phyloP scores from a whole-genome alignment of 2,797 vertebrate genomes.

The Pyrocephalus nanus region DNA sequence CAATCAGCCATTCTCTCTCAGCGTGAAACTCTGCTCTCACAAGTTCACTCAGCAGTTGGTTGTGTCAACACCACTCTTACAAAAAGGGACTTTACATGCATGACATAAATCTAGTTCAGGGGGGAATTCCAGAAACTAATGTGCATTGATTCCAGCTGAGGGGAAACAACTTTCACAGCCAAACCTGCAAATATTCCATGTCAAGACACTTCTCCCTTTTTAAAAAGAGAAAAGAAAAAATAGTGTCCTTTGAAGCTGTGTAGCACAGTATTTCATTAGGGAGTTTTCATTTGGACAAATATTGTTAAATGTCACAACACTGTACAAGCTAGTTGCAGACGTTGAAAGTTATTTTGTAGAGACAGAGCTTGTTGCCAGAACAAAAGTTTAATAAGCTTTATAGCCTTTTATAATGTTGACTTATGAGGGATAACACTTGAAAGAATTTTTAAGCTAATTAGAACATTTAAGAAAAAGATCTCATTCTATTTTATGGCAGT shows the following conservation, averaged over 20 bases:
- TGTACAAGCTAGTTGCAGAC: not conserved
- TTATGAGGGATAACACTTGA: not conserved
- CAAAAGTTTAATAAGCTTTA: not conserved
- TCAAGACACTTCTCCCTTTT: not conserved
- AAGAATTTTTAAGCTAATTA: not conserved
- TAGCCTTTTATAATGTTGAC: not conserved
- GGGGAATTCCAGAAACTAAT: constrained; percentile 21
- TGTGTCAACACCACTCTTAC: constrained; percentile 73
- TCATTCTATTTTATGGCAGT: not conserved
- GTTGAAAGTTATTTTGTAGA: not conserved
- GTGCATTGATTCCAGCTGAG: constrained; percentile 31
- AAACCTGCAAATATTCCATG: not conserved
- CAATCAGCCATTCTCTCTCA: constrained; percentile 68
- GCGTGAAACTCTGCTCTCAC: constrained; percentile 62
- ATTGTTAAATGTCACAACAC: not conserved
- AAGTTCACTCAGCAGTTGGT: constrained; percentile 74
- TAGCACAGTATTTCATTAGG: not conserved
- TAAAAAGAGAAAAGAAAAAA: too few relatives aligned
- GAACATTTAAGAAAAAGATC: not conserved
- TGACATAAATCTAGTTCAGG: constrained; percentile 53
- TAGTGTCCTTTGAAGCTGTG: not conserved
- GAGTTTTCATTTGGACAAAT: not conserved
- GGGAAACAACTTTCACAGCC: not conserved
- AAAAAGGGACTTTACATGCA: constrained; percentile 64
- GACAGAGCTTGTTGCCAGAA: not conserved